Evolutionary conservation across 2,113 vertebrate species (phyloP).

Genomic region (Hippocampus barbouri): DNA sequence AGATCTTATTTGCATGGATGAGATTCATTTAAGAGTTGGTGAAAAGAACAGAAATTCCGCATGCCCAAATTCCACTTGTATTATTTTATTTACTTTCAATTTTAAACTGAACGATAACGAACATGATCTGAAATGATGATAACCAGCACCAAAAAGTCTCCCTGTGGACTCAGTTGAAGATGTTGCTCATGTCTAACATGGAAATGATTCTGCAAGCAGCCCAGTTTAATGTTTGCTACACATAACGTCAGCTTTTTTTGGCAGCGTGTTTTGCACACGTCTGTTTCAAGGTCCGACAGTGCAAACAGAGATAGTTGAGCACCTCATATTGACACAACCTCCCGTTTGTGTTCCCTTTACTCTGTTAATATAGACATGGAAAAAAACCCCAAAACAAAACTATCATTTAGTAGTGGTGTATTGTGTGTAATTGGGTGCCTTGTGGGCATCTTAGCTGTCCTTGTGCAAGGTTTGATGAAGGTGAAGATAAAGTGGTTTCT

Average conservation of each 20-base stretch:
- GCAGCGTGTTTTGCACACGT: background rate
- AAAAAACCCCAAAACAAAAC: background rate
- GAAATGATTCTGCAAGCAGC: background rate
- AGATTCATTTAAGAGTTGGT: background rate
- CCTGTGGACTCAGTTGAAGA: background rate
- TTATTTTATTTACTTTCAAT: background rate
- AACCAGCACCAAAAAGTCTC: background rate
- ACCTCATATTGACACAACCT: background rate
- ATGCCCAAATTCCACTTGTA: background rate
- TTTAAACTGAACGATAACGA: background rate
- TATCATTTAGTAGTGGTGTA: constrained; percentile 48
- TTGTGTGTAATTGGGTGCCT: constrained; percentile 24
- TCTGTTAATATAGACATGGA: constrained; percentile 4
- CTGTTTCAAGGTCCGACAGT: constrained; percentile 7
- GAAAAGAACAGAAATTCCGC: background rate
- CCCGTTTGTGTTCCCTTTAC: background rate
- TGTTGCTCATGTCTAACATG: background rate
- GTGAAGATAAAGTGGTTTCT: constrained; percentile 98
- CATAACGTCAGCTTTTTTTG: background rate
- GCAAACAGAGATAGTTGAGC: constrained; percentile 8
- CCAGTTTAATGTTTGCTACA: background rate
- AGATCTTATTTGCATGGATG: background rate
- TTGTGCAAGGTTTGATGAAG: constrained; percentile 95
- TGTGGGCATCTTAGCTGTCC: constrained; percentile 74
- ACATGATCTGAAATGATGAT: background rate